Base-by-base conservation (phyloP, 2,797 vertebrate genomes). In the Falco peregrinus region DNA sequence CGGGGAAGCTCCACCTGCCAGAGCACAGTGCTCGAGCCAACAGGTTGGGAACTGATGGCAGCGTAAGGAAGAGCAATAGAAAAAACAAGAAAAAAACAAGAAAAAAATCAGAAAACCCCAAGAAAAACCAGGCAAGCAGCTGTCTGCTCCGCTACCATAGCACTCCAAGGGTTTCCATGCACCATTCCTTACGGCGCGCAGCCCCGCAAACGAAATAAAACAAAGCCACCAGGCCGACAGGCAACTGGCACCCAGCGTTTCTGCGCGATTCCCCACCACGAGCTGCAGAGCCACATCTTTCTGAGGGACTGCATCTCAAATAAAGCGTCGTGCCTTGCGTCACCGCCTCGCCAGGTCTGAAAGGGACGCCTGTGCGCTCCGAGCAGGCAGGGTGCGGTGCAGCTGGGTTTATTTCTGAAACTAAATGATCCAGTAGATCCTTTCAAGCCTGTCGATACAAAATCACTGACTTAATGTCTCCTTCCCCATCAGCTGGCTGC, bases 111-210 rank as follows among this genome's bases (percentile, higher is more conserved):
- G 41, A 41, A 41, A 41, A 41, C 41, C 41, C 41, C 41, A 41
- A 41, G 41, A 26, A 22, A 43, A 41, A 43, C 28, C 4, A 35
- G 16, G 37, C 43, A 65, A 57, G 16, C 60, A 60, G 70, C 87
- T 28, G 37, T 1, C 3, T 59, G 48, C 33, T 35, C 19, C 5
- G 0, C 50, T 67, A 17, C 13, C 3, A 13, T 0, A 70, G 76
- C 28, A 47, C 67, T 69, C 35, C 3, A 31, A 39, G 37, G 47
- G 53, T 24, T 60, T 68, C 24, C 35, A 4, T 3, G 54, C 16
- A 4, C 26, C 2, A 6, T 1, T 39, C 48, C 67, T 54, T 35
- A n/a, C 11, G n/a, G 68, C 3, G 17, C 28, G 22, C 0, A 1
- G 59, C 28, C 5, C 0, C 4, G n/a, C 35, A 75, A 67, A 63